Conservation (phyloP, 1,140 invertebrate species). For the Pseudobourletiella spinata region DNA sequence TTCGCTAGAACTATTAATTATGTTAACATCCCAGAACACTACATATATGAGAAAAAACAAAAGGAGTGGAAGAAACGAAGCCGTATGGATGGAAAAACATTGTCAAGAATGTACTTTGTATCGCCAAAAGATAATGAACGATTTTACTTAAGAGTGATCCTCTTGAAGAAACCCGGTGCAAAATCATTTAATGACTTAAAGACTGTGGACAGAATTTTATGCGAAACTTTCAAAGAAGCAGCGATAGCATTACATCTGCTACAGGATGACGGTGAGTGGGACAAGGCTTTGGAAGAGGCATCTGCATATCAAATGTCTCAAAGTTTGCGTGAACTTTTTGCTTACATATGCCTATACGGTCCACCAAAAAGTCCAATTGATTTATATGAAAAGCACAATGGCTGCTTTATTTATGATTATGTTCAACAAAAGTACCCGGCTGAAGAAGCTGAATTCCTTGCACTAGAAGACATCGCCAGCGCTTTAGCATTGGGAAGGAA, state of each 20-base stretch:
- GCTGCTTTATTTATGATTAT: no score
- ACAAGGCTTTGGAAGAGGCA: constrained; percentile 31
- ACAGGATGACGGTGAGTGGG: constrained; percentile 39
- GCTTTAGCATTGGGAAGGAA: no score
- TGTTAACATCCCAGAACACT: no score
- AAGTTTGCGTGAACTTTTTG: constrained; percentile 30
- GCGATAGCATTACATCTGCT: constrained; percentile 36
- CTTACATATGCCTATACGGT: constrained; percentile 15
- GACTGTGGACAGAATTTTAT: constrained; percentile 38
- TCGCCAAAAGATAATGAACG: constrained; percentile 19
- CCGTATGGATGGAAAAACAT: no score
- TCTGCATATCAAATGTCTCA: constrained; percentile 4
- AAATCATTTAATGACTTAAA: constrained; percentile 40
- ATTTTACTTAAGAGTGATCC: background rate
- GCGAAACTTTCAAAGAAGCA: constrained; percentile 38
- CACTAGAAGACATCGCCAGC: no score
- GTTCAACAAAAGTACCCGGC: no score
- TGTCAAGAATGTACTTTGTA: constrained; percentile 38
- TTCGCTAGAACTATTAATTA: no score
- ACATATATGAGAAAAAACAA: no score
- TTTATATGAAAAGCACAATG: constrained; percentile 33
- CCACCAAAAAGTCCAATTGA: constrained; percentile 13
- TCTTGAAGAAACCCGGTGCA: constrained; percentile 35
- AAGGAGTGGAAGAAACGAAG: no score
- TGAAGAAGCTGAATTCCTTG: no score